Conservation (phyloP, 2,888 invertebrate genomes). For the Globia sparganii region DNA sequence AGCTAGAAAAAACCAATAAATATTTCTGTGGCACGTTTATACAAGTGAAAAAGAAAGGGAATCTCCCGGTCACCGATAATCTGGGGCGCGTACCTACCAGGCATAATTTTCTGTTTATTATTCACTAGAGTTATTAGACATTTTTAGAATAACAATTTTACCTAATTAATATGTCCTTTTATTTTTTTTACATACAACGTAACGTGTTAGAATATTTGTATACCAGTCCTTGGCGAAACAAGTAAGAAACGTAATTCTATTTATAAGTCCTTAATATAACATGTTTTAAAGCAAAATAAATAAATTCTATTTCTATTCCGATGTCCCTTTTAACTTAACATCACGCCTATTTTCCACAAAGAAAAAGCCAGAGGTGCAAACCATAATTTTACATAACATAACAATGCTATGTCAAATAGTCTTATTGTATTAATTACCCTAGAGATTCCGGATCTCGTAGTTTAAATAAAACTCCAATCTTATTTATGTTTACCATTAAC, state of each 20-base stretch:
- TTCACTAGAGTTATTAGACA: too few species aligned
- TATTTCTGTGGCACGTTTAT: neutral
- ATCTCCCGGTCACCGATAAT: neutral
- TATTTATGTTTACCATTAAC: conserved; percentile 6
- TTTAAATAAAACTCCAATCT: conserved; percentile 21
- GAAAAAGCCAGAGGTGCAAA: neutral
- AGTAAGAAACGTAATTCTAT: too few species aligned
- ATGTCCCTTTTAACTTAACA: neutral
- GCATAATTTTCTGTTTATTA: too few species aligned
- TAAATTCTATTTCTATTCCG: too few species aligned
- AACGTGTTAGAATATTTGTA: too few species aligned
- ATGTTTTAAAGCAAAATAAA: neutral
- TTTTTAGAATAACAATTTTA: neutral
- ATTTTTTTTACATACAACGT: neutral
- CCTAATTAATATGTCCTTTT: neutral
- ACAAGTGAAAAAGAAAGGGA: neutral
- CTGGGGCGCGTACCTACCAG: too few species aligned
- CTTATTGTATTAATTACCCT: neutral
- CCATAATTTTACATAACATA: neutral
- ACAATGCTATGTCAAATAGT: neutral
- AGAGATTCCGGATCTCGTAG: conserved; percentile 12
- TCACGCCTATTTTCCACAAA: neutral
- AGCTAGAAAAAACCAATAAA: too few species aligned
- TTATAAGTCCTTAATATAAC: neutral
- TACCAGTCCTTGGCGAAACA: neutral